These are phyloP conservation scores for Azorinus chamasolen DNA, from an alignment of 2,888 invertebrate species.

Conservation along the genomic window DNA sequence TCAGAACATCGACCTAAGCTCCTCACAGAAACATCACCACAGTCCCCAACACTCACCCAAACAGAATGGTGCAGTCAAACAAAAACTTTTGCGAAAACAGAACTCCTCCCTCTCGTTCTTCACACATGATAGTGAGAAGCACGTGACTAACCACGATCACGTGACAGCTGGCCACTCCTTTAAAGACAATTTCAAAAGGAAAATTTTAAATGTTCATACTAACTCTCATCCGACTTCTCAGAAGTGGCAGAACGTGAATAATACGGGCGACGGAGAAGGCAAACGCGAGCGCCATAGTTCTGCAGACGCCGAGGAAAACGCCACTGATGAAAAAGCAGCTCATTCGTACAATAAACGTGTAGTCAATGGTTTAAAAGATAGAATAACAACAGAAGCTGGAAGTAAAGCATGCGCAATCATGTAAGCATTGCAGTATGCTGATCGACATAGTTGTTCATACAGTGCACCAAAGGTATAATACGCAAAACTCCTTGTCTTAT, in stretches of 20 bases:
- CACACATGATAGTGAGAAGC: too few relatives aligned
- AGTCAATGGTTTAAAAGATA: conserved; percentile 37
- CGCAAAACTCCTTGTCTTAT: too few relatives aligned
- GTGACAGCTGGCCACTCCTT: neutral
- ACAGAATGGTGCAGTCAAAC: conserved; percentile 26
- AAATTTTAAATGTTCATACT: neutral
- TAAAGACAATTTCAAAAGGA: conserved; percentile 6
- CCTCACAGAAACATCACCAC: conserved; percentile 18
- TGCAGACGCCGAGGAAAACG: too few relatives aligned
- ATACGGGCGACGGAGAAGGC: too few relatives aligned
- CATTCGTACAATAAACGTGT: conserved; percentile 34
- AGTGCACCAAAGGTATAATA: too few relatives aligned
- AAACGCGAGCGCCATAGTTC: too few relatives aligned
- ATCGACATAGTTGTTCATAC: too few relatives aligned
- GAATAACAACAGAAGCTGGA: conserved; percentile 23
- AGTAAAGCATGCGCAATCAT: conserved; percentile 60
- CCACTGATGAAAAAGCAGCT: neutral
- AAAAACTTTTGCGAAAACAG: conserved; percentile 37
- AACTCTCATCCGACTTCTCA: too few relatives aligned
- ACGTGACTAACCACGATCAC: neutral
- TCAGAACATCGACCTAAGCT: conserved; percentile 47
- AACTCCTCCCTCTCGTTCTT: conserved; percentile 50
- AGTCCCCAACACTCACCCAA: conserved; percentile 5
- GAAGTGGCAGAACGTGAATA: too few relatives aligned
- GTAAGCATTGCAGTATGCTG: too few relatives aligned